These are phyloP conservation scores for Mesitornis unicolor DNA, from an alignment of 2,113 vertebrate genomes.

Conservation along the genomic window DNA sequence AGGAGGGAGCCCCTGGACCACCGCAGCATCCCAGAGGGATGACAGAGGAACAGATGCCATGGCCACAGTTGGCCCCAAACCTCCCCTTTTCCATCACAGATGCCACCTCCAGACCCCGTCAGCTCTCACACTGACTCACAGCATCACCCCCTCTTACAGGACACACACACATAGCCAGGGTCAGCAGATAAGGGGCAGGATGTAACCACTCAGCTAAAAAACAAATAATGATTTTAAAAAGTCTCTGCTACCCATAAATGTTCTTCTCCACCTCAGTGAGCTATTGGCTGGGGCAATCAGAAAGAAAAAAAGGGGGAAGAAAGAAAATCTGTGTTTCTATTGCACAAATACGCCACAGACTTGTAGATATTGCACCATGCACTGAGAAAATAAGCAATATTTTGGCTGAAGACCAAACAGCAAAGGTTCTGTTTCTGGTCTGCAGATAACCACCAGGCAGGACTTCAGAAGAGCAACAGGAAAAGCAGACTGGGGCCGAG, in stretches of 20 bases:
- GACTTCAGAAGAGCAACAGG: not conserved
- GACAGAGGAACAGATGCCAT: not conserved
- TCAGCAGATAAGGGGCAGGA: not conserved
- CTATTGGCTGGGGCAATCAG: not conserved
- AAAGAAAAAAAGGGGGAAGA: not conserved
- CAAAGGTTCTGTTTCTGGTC: not conserved
- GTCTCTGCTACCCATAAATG: not conserved
- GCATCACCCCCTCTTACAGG: not conserved
- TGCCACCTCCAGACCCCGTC: not conserved
- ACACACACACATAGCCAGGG: not conserved
- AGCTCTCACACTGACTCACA: not conserved
- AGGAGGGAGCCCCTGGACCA: not conserved
- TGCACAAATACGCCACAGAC: not conserved
- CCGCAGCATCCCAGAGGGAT: not conserved
- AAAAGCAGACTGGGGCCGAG: not conserved
- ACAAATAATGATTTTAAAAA: not conserved
- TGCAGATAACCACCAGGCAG: not conserved
- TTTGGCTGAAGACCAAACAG: not conserved
- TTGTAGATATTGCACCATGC: not conserved
- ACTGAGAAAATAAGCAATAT: not conserved
- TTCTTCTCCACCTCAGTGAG: not conserved
- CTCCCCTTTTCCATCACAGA: not conserved
- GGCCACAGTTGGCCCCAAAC: not conserved
- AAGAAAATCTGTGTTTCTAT: not conserved
- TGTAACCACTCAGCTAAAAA: not conserved